Evolutionary conservation across 2,113 vertebrate species (phyloP).

Genomic region (Ciconia maguari): DNA sequence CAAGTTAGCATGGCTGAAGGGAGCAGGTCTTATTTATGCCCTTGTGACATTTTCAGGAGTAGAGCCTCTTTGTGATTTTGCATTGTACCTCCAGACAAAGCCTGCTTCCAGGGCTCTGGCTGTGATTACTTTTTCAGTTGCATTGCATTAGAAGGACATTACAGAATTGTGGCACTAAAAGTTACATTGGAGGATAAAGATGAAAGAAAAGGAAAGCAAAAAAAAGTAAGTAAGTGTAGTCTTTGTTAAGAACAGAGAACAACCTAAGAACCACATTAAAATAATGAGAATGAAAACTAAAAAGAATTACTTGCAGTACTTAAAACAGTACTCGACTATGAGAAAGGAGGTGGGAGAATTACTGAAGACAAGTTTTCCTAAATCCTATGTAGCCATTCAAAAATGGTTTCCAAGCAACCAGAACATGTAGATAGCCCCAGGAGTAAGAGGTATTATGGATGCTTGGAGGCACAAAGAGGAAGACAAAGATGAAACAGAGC

Average conservation of each 20-base stretch:
- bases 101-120: background rate
- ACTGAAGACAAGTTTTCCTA: background rate
- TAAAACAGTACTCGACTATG: background rate
- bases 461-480: slow-evolving; percentile 1
- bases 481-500: background rate
- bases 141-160: background rate
- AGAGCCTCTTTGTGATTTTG: background rate
- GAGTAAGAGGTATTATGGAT: background rate
- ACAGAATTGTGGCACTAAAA: background rate
- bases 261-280: background rate
- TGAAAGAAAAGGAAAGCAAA: background rate
- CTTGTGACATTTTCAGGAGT: background rate
- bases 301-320: background rate
- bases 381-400: slow-evolving; percentile 10
- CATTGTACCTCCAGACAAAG: background rate
- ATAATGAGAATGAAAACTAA: background rate
- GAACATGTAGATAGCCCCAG: slow-evolving; percentile 22
- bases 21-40: background rate
- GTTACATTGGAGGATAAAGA: background rate
- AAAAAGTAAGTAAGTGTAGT: background rate
- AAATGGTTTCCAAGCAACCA: slow-evolving; percentile 57
- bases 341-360: background rate
- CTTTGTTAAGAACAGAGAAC: background rate
- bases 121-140: slow-evolving; percentile 1
- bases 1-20: background rate